Evolutionary conservation across 2,888 invertebrate genomes (phyloP).

Genomic region (Diogma glabrata): DNA sequence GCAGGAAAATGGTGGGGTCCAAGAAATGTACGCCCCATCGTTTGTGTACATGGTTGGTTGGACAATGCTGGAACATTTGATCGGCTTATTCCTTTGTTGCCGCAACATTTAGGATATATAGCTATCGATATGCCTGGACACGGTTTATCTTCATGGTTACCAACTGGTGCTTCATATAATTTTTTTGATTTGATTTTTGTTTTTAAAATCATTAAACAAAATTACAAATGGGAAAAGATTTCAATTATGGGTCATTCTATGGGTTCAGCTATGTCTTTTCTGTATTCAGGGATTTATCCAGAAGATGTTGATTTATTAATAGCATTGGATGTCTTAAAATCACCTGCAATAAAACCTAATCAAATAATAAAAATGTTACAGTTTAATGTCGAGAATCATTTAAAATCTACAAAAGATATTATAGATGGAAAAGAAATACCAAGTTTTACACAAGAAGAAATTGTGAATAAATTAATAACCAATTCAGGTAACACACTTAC

Average conservation of each 20-base stretch:
- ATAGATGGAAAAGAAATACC: constrained; percentile 43
- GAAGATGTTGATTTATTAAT: constrained; percentile 37
- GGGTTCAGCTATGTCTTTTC: constrained; percentile 48
- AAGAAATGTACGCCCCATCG: constrained; percentile 47
- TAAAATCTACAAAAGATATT: not conserved
- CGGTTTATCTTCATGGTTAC: constrained; percentile 56
- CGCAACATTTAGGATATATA: constrained; percentile 39
- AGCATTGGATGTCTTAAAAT: constrained; percentile 30
- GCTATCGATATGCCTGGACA: constrained; percentile 60
- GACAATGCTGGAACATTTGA: constrained; percentile 68
- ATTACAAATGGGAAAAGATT: constrained; percentile 57
- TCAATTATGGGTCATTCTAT: constrained; percentile 58
- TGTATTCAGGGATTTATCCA: constrained; percentile 49
- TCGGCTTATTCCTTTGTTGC: constrained; percentile 49
- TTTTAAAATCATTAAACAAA: constrained; percentile 45
- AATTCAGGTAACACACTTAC: constrained; percentile 46
- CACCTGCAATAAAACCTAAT: constrained; percentile 17
- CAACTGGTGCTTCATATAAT: constrained; percentile 45
- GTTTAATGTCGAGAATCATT: not conserved
- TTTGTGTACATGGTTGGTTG: constrained; percentile 68
- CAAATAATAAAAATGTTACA: not conserved
- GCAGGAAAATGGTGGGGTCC: constrained; percentile 61
- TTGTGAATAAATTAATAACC: constrained; percentile 42
- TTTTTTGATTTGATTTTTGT: constrained; percentile 36
- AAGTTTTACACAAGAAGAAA: constrained; percentile 47